phyloP scores from a whole-genome alignment of 2,888 invertebrate genomes.

The Cheilosia variabilis region DNA sequence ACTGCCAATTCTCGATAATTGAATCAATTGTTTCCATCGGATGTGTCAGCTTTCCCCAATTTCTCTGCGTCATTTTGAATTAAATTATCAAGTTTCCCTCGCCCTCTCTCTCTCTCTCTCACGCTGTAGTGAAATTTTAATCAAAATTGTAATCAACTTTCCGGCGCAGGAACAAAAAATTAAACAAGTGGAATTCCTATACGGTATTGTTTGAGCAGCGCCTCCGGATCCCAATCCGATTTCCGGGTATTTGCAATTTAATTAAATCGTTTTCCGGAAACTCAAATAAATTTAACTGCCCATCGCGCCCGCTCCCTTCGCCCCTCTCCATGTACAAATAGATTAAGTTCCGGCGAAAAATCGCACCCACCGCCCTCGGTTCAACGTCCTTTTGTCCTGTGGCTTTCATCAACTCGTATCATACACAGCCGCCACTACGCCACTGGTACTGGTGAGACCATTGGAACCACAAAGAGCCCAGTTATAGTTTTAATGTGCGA shows the following conservation, averaged over 20 bases:
- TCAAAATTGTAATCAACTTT: conserved; percentile 68
- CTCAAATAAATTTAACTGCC: conserved; percentile 69
- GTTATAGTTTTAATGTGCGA: conserved; percentile 65
- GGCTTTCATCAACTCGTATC: conserved; percentile 71
- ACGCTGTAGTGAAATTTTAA: conserved; percentile 41
- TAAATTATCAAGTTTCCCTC: conserved; percentile 46
- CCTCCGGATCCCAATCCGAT: conserved; percentile 55
- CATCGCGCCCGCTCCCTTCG: background rate
- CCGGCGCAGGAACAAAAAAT: background rate
- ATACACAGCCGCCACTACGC: conserved; percentile 53
- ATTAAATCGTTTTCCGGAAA: conserved; percentile 73
- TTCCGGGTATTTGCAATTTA: conserved; percentile 69
- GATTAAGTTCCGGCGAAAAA: conserved; percentile 40
- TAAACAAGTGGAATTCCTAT: conserved; percentile 2
- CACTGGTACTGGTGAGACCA: conserved; percentile 46
- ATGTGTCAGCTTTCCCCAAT: conserved; percentile 32
- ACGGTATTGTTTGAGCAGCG: conserved; percentile 49
- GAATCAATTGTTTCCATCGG: conserved; percentile 60
- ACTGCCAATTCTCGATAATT: conserved; percentile 57
- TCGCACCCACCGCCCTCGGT: conserved; percentile 25
- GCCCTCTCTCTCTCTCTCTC: background rate
- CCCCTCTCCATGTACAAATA: conserved; percentile 44
- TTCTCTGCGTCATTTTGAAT: conserved; percentile 4
- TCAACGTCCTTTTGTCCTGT: conserved; percentile 67
- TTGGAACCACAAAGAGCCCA: conserved; percentile 60